phyloP scores from a whole-genome alignment of 92 coral and sea anemone species.

The Montipora capitata region DNA sequence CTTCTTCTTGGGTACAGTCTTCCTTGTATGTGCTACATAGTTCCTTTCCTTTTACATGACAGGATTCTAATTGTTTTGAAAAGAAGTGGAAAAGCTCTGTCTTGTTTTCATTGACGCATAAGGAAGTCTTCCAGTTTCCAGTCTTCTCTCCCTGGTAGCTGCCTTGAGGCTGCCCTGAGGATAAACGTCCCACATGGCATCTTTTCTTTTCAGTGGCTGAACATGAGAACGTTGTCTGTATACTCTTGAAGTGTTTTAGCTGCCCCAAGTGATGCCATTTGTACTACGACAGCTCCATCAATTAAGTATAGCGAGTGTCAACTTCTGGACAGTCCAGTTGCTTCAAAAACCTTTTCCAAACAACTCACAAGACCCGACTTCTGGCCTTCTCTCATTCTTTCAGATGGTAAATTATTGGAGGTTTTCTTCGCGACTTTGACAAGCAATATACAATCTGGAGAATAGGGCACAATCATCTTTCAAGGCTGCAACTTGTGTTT shows the following conservation, averaged over 20 bases:
- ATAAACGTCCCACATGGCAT: conserved; percentile 47
- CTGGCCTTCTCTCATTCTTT: conserved; percentile 48
- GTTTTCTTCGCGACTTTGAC: neutral
- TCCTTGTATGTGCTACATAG: conserved; percentile 30
- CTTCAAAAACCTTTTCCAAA: conserved; percentile 29
- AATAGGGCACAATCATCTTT: no score
- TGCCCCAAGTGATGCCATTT: conserved; percentile 52
- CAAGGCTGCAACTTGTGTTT: no score
- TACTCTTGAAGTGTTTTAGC: conserved; percentile 46
- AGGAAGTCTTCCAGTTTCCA: conserved; percentile 58
- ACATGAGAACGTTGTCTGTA: conserved; percentile 33
- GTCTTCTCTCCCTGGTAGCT: conserved; percentile 41
- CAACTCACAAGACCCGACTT: conserved; percentile 50
- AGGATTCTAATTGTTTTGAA: no score
- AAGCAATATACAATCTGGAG: no score
- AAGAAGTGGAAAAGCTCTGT: no score
- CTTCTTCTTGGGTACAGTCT: conserved; percentile 55
- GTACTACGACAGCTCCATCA: conserved; percentile 64
- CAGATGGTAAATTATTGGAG: conserved; percentile 39
- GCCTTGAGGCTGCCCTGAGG: conserved; percentile 1
- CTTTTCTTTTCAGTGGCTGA: conserved; percentile 33
- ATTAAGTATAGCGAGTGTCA: conserved; percentile 35
- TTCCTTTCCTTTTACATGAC: conserved; percentile 34
- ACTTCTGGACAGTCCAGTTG: conserved; percentile 18
- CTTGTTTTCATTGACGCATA: neutral